A percentile compares a stretch with the other conserved stretches of the same genome.
Evolutionary conservation across 1,140 invertebrate genomes (phyloP).

Genomic region (Theocolax elegans): DNA sequence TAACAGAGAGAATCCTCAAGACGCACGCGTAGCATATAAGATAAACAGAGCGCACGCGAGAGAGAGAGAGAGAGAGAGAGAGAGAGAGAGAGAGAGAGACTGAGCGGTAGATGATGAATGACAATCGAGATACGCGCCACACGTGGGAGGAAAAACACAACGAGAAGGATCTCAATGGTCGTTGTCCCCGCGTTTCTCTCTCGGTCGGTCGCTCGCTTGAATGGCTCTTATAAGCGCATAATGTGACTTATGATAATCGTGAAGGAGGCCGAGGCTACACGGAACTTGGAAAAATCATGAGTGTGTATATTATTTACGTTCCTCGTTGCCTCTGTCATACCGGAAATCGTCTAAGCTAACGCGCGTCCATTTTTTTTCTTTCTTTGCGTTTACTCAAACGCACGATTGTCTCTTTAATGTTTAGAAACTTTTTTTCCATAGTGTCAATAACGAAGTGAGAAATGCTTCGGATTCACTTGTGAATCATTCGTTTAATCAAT

Average conservation of each 20-base stretch:
- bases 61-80: slow-evolving; percentile 35
- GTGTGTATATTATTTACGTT: too few species aligned
- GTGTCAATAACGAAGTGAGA: too few species aligned
- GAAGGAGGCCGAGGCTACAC: neutral
- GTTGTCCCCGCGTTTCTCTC: too few species aligned
- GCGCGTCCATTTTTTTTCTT: too few species aligned
- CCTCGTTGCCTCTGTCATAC: too few species aligned
- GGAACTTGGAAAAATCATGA: neutral
- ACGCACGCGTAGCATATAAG: neutral
- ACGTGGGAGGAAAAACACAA: slow-evolving; percentile 29
- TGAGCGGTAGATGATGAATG: slow-evolving; percentile 36
- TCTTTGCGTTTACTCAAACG: too few species aligned
- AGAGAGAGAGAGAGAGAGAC: slow-evolving; percentile 29
- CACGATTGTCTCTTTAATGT: too few species aligned
- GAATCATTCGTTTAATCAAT: too few species aligned
- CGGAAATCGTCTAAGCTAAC: too few species aligned
- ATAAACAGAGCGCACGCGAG: neutral
- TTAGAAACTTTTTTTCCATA: too few species aligned
- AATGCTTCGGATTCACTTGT: too few species aligned
- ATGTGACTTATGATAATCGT: neutral
- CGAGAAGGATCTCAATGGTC: neutral
- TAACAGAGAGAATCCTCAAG: neutral
- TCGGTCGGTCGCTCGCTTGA: too few species aligned
- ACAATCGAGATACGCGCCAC: slow-evolving; percentile 14
- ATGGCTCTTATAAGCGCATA: neutral